Evolutionary conservation across 2,888 invertebrate genomes (phyloP).

Genomic region (Synanthedon andrenaeformis): DNA sequence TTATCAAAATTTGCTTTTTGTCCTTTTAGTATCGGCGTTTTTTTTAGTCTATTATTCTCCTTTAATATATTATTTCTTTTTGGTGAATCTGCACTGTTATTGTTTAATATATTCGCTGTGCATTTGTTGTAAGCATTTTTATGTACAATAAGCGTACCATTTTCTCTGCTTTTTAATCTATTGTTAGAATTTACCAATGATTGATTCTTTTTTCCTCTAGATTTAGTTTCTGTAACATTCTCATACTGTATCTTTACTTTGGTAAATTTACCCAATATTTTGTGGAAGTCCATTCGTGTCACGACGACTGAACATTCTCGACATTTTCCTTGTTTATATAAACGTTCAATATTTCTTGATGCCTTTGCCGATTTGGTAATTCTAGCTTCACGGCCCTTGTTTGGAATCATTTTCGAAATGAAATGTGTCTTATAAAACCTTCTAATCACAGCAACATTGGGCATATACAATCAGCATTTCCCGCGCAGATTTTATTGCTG

Average conservation of each 20-base stretch:
- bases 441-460: conserved; percentile 18
- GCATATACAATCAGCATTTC: conserved; percentile 51
- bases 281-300: conserved; percentile 63
- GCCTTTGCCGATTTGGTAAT: conserved; percentile 36
- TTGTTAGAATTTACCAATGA: conserved; percentile 27
- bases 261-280: conserved; percentile 61
- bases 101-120: conserved; percentile 25
- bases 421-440: conserved; percentile 1
- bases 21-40: conserved; percentile 19
- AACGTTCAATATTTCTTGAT: conserved; percentile 46
- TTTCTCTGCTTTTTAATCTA: conserved; percentile 53
- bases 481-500: conserved; percentile 50
- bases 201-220: conserved; percentile 28
- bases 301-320: conserved; percentile 56
- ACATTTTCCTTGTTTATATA: conserved; percentile 56
- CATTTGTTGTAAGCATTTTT: conserved; percentile 41
- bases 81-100: conserved; percentile 3
- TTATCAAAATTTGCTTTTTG: conserved; percentile 23
- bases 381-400: conserved; percentile 38
- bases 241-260: conserved; percentile 65
- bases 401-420: conserved; percentile 39
- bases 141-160: conserved; percentile 55
- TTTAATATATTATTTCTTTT: conserved; percentile 37
- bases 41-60: conserved; percentile 50
- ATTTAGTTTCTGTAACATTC: conserved; percentile 20